Base-by-base conservation (phyloP, 2,888 invertebrate genomes). In the Tipula vernalis region DNA sequence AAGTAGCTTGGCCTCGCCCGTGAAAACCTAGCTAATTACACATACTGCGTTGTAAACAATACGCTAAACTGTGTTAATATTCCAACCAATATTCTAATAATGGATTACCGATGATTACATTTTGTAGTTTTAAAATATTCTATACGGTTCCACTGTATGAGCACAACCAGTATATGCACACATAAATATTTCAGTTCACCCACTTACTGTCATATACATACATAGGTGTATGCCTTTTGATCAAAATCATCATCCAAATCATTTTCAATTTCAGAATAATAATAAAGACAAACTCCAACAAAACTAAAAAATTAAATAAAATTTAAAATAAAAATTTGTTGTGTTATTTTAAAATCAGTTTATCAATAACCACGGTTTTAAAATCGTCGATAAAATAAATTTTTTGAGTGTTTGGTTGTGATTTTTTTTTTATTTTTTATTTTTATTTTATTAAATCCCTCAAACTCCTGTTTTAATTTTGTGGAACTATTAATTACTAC, bases 181-280 rank as follows among this genome's bases (percentile, higher is more conserved):
- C 71, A 51, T 15, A 71, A 71, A 71, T 28, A 71, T 71, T 71
- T 10, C 10, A 28, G 28, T 28, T 71, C 71, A 71, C 28, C 71
- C 71, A 71, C 8, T 10, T 71, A 39, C 39, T 2, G 39, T 39
- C 39, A 39, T 39, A 39, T 3, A 39, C 6, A 28, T 28, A 28
- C 28, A n/a, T n/a, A n/a, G n/a, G 28, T 47, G 13, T 15, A 28
- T 28, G 28, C 71, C 71, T 71, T 71, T 71, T 71, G 28, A 71
- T 71, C 71, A 71, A 71, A 71, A 71, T 71, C 71, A 71, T 71
- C 71, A 71, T 84, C 84, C 36, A 84, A 84, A 84, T 84, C 84
- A 36, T 84, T 13, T 84, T n/a, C 84, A 36, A 36, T 36, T 57
- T 5, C 6, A 36, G 15, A 84, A 84, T n/a, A n/a, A 13, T 84